A percentile compares a stretch with the other conserved stretches of the same genome.
Evolutionary conservation across 2,888 invertebrate species (phyloP).

Genomic region (Craniophora ligustri): DNA sequence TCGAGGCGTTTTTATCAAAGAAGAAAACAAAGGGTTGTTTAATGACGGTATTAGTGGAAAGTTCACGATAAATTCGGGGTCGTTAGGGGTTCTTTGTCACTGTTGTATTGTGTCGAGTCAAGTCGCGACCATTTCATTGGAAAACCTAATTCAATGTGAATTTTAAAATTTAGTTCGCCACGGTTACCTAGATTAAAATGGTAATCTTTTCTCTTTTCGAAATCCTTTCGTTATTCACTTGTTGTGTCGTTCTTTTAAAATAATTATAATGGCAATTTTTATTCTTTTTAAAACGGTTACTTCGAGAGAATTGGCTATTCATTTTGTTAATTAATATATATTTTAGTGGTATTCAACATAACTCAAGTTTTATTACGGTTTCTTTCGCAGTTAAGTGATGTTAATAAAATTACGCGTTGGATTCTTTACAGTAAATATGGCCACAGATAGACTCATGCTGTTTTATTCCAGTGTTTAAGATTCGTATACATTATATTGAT

Average conservation of each 20-base stretch:
- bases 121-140: conserved; percentile 69
- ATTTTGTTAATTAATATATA: conserved; percentile 36
- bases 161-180: conserved; percentile 49
- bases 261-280: conserved; percentile 35
- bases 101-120: conserved; percentile 79
- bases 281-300: conserved; percentile 28
- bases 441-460: too few species aligned
- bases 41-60: conserved; percentile 87
- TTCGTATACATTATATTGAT: too few species aligned
- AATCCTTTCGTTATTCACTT: conserved; percentile 25
- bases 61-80: conserved; percentile 85
- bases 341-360: too few species aligned
- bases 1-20: conserved; percentile 84
- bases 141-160: conserved; percentile 66
- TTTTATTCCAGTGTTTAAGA: too few species aligned
- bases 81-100: conserved; percentile 84
- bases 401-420: neutral
- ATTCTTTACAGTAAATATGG: too few species aligned
- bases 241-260: conserved; percentile 23
- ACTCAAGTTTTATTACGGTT: too few species aligned
- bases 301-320: conserved; percentile 32
- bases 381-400: too few species aligned
- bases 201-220: conserved; percentile 8
- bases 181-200: conserved; percentile 20
- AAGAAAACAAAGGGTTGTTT: conserved; percentile 86